Evolutionary conservation across 2,113 vertebrate genomes (phyloP), one percentile per base, ranked within the genome.

Genomic region (Melospiza melodia): DNA sequence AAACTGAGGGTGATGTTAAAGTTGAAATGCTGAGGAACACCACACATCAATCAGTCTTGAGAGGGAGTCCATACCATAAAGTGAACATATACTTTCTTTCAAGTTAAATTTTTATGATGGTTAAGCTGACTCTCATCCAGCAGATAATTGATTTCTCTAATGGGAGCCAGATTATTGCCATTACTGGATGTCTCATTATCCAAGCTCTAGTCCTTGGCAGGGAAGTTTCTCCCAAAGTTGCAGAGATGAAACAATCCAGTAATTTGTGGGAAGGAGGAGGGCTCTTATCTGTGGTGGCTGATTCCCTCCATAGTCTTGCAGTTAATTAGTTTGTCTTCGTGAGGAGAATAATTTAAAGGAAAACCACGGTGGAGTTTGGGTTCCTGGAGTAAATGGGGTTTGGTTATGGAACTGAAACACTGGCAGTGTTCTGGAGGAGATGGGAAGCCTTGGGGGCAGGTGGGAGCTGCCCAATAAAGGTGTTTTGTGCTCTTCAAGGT

Each of bases 271-370:
- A 25, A 69, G 84, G 81, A 76, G 58, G 66, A 0, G 11, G 18
- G 48, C 79, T 72, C 22, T 87, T 91, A 67, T 76, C 84, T 82
- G 51, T 39, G 54, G 25, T 80, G 84, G 48, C 91, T 79, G 62
- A 87, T 19, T 96, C 94, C 91, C 89, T 55, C 2, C 0, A 0
- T 67, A 89, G 75, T 43, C 91, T 65, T 90, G 82, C 59, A 33
- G 72, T 85, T 93, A 93, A 96, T 96, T 87, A 91, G 35, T 71
- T 94, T 90, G 23, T 71, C 61, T 86, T 92, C 17, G 25, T 46
- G 71, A 75, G 54, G 39, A 88, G 90, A 90, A 73, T 92, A 74
- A 89, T 62, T 77, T 13, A 31, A 39, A 80, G 48, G 58, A 33
- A 72, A 79, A 83, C 11, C 75, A 57, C 10, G 2, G 6, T 6